These are phyloP conservation scores for Drosophila mercatorum DNA, from an alignment of 2,888 invertebrate species.

Conservation along the genomic window DNA sequence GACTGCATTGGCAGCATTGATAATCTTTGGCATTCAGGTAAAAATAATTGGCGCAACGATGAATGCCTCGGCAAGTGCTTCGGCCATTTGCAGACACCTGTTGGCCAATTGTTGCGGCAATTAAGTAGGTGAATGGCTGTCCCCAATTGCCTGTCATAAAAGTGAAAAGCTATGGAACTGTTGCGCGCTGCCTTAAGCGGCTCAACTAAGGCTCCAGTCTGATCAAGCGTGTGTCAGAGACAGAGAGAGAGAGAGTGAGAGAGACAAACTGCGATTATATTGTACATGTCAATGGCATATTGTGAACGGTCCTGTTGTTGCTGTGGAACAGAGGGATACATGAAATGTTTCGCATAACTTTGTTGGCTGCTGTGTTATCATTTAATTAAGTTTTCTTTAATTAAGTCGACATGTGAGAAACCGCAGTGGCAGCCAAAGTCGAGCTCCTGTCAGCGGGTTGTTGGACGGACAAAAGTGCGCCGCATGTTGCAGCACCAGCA, in stretches of 20 bases:
- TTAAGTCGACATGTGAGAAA: conserved; percentile 75
- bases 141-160: conserved; percentile 29
- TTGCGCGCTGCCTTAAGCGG: conserved; percentile 14
- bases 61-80: conserved; percentile 40
- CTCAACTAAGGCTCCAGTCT: conserved; percentile 14
- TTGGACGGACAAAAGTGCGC: conserved; percentile 31
- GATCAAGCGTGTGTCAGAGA: conserved; percentile 10
- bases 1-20: conserved; percentile 30
- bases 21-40: conserved; percentile 52
- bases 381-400: conserved; percentile 82
- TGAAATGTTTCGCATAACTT: conserved; percentile 69
- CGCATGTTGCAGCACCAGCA: conserved; percentile 54
- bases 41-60: conserved; percentile 58
- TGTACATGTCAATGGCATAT: conserved; percentile 14
- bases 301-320: conserved; percentile 2
- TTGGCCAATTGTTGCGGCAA: conserved; percentile 40
- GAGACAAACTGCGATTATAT: not conserved
- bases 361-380: conserved; percentile 76
- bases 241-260: not conserved
- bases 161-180: conserved; percentile 10
- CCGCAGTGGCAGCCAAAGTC: conserved; percentile 50
- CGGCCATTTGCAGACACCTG: conserved; percentile 51
- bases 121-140: conserved; percentile 33
- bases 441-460: conserved; percentile 29
- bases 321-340: conserved; percentile 9